phyloP scores from a whole-genome alignment of 2,888 invertebrate genomes.

The Sthenelais limicola region DNA sequence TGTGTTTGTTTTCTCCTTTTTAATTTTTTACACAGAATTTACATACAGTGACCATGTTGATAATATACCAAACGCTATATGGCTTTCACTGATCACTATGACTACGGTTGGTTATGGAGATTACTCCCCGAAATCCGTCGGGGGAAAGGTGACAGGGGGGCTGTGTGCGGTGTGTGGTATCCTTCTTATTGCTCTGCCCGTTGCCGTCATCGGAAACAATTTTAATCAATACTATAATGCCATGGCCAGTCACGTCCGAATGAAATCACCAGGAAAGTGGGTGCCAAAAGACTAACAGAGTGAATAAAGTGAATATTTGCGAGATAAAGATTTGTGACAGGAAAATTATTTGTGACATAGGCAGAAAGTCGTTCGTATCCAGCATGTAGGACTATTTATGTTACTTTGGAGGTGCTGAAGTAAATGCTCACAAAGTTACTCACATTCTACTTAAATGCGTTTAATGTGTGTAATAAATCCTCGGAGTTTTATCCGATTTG shows the following conservation, averaged over 20 bases:
- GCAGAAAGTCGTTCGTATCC: too few species aligned
- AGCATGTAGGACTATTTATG: too few species aligned
- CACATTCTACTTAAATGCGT: too few species aligned
- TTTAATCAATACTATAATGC: conserved; percentile 27
- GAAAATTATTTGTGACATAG: too few species aligned
- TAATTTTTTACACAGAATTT: conserved; percentile 20
- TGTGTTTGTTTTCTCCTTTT: conserved; percentile 32
- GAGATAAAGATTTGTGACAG: too few species aligned
- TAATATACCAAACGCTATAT: conserved; percentile 21
- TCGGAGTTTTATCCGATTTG: too few species aligned
- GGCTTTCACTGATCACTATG: conserved; percentile 34
- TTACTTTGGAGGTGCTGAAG: too few species aligned
- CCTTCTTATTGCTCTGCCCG: conserved; percentile 8
- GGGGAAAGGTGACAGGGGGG: not conserved
- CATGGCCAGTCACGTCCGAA: conserved; percentile 2
- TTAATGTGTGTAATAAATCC: too few species aligned
- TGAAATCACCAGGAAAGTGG: too few species aligned
- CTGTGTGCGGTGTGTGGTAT: conserved; percentile 33
- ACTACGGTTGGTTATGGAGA: conserved; percentile 40
- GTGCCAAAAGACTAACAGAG: too few species aligned
- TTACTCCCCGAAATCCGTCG: conserved; percentile 5
- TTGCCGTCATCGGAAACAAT: conserved; percentile 22
- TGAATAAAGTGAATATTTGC: too few species aligned
- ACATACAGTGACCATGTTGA: conserved; percentile 12
- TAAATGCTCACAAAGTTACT: too few species aligned